These are phyloP conservation scores for Dysmachus trigonus DNA, from an alignment of 2,888 invertebrate genomes.

Conservation along the genomic window DNA sequence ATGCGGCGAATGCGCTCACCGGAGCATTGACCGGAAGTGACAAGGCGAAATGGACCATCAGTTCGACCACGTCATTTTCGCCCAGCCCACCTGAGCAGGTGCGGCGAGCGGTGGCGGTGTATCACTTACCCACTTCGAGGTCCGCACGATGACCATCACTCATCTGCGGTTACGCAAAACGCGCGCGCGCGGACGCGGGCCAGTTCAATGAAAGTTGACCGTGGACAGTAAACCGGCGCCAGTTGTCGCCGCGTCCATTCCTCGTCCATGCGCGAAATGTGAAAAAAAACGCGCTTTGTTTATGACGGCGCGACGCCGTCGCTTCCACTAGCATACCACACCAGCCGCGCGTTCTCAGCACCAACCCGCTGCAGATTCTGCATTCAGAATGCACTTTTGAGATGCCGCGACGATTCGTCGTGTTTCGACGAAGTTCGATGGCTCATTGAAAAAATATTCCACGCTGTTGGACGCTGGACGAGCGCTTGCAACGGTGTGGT, in stretches of 20 bases:
- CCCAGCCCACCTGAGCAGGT: not conserved
- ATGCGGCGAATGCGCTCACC: slow-evolving; percentile 3
- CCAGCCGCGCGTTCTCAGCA: not conserved
- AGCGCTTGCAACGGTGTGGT: not conserved
- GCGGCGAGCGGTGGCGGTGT: not conserved
- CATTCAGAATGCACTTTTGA: not conserved
- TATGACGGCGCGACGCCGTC: not conserved
- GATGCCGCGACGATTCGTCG: not conserved
- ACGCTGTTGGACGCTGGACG: not conserved
- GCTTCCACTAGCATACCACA: too few species aligned
- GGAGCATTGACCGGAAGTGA: slow-evolving; percentile 22
- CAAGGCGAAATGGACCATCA: not conserved
- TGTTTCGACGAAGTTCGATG: not conserved
- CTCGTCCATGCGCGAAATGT: not conserved
- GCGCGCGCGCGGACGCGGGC: not conserved
- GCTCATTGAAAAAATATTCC: not conserved
- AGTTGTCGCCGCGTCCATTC: not conserved
- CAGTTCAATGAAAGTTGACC: not conserved
- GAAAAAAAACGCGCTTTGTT: not conserved
- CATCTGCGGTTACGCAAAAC: not conserved
- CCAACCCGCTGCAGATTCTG: not conserved
- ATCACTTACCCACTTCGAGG: not conserved
- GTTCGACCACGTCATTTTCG: not conserved
- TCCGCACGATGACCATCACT: not conserved
- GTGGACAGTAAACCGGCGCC: not conserved